Percentiles rank a stretch among this genome's conserved stretches.
Conservation (phyloP, 2,888 invertebrate genomes). For the Melanostoma mellinum region DNA sequence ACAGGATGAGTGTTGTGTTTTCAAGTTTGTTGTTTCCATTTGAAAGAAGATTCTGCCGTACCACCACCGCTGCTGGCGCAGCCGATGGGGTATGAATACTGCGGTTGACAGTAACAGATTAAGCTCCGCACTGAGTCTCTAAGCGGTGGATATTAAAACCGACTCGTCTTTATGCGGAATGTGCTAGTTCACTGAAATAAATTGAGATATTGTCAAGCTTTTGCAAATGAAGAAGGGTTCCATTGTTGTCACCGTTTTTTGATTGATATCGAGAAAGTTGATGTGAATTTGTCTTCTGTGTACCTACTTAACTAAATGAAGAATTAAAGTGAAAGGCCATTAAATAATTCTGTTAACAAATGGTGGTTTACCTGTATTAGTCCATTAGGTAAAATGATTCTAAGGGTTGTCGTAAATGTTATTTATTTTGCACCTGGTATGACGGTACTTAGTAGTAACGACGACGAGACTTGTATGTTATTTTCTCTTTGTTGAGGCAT, state of each 20-base stretch:
- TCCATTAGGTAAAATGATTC: slow-evolving; percentile 15
- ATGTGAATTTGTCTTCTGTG: slow-evolving; percentile 17
- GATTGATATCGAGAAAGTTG: slow-evolving; percentile 36
- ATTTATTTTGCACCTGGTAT: slow-evolving; percentile 23
- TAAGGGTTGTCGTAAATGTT: background rate
- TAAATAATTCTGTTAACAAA: slow-evolving; percentile 36
- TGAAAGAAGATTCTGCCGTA: slow-evolving; percentile 51
- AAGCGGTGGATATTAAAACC: slow-evolving; percentile 58
- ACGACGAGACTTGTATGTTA: background rate
- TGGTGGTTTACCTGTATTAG: slow-evolving; percentile 36
- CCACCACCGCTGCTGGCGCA: background rate
- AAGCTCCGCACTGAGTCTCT: slow-evolving; percentile 32
- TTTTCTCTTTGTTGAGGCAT: too few species aligned
- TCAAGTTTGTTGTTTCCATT: slow-evolving; percentile 57
- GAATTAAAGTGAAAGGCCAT: slow-evolving; percentile 29
- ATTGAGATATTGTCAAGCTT: slow-evolving; percentile 27
- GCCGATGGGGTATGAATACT: slow-evolving; percentile 25
- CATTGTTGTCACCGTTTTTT: background rate
- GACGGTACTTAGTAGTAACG: slow-evolving; percentile 9
- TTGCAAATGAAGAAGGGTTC: background rate
- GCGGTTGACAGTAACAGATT: slow-evolving; percentile 58
- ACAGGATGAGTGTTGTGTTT: slow-evolving; percentile 59
- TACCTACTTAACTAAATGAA: slow-evolving; percentile 28
- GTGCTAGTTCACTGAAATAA: slow-evolving; percentile 48
- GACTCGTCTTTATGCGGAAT: slow-evolving; percentile 36